Conservation (phyloP, 1,140 invertebrate species). For the Eupristina koningsbergeri region DNA sequence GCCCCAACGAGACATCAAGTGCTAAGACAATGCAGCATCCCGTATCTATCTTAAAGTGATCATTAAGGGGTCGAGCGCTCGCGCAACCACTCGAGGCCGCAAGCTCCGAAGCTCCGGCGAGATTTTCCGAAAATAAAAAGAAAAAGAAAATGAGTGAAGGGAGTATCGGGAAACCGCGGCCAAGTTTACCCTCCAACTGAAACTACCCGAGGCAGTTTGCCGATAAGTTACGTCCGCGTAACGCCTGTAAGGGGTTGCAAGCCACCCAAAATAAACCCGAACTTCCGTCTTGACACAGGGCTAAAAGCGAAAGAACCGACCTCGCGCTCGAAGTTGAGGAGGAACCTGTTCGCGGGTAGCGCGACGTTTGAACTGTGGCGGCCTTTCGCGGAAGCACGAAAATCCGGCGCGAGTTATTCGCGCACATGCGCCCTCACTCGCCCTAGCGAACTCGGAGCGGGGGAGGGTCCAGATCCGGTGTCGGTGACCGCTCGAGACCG, state of each 20-base stretch:
- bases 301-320: background rate
- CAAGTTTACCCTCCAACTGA: too few species aligned
- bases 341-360: conserved; percentile 31
- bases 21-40: background rate
- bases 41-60: background rate
- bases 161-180: too few species aligned
- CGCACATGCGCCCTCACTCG: conserved; percentile 22
- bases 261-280: background rate
- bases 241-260: too few species aligned
- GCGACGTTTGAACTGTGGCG: conserved; percentile 42
- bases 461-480: background rate
- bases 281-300: background rate
- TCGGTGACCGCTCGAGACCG: background rate
- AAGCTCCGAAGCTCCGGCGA: background rate
- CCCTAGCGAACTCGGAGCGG: background rate
- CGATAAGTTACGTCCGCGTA: background rate
- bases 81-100: background rate
- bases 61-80: conserved; percentile 1
- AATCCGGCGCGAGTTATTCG: background rate
- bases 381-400: background rate
- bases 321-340: background rate
- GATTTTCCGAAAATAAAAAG: background rate
- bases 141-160: background rate
- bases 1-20: background rate
- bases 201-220: background rate